These are phyloP conservation scores for Megamerina dolium DNA, from an alignment of 2,888 invertebrate genomes.

Conservation along the genomic window DNA sequence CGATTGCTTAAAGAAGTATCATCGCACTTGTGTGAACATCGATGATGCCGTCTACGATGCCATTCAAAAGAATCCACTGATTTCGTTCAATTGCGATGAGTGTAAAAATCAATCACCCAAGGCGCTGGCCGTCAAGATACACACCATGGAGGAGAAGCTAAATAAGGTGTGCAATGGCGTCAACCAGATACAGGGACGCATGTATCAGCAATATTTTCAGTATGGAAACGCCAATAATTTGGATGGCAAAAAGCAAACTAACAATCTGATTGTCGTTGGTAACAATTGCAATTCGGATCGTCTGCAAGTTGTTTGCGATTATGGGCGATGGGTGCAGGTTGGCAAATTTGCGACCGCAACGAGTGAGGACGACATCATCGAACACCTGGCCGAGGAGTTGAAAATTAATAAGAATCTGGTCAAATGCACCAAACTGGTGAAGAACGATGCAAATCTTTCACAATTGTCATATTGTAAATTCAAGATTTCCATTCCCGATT, in stretches of 20 bases:
- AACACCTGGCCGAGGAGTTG: slow-evolving; percentile 39
- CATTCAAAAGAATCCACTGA: slow-evolving; percentile 42
- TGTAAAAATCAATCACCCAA: slow-evolving; percentile 42
- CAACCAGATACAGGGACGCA: slow-evolving; percentile 42
- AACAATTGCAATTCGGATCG: slow-evolving; percentile 45
- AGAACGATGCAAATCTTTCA: slow-evolving; percentile 42
- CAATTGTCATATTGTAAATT: slow-evolving; percentile 43
- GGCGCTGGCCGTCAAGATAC: slow-evolving; percentile 34
- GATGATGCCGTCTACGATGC: slow-evolving; percentile 39
- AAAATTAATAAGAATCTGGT: slow-evolving; percentile 43
- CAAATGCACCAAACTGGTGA: slow-evolving; percentile 42
- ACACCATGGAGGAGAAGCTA: slow-evolving; percentile 41
- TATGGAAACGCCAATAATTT: slow-evolving; percentile 37
- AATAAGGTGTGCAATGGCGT: slow-evolving; percentile 42
- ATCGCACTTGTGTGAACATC: slow-evolving; percentile 40
- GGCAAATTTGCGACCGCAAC: slow-evolving; percentile 43
- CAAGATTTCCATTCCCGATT: slow-evolving; percentile 43
- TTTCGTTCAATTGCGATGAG: slow-evolving; percentile 42
- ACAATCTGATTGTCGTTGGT: slow-evolving; percentile 41
- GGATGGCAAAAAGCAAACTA: slow-evolving; percentile 38
- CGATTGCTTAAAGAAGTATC: slow-evolving; percentile 39
- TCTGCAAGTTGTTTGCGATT: slow-evolving; percentile 42
- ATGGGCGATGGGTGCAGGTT: slow-evolving; percentile 43
- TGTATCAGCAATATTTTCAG: slow-evolving; percentile 44
- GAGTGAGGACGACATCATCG: slow-evolving; percentile 42